Conservation (phyloP, 92 coral and sea anemone genomes). For the Phenganax marumi region DNA sequence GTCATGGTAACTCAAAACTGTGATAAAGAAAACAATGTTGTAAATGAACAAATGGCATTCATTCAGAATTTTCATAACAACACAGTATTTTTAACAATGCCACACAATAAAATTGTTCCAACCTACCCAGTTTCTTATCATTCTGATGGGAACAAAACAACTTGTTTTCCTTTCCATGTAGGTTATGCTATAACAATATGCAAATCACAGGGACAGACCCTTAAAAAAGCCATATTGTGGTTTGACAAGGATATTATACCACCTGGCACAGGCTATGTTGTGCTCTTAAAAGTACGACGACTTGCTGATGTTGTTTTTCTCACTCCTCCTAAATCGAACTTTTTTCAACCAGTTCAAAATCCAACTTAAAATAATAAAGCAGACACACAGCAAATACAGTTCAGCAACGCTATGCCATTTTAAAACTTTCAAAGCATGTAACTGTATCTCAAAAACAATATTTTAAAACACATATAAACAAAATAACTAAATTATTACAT, state of each 20-base stretch:
- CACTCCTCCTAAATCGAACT: background rate
- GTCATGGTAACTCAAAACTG: constrained; percentile 11
- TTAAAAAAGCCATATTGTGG: background rate
- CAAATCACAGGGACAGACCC: background rate
- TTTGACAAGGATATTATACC: background rate
- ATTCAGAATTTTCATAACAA: background rate
- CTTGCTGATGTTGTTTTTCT: background rate
- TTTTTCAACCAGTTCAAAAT: background rate
- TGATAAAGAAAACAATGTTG: background rate
- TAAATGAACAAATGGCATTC: constrained; percentile 27
- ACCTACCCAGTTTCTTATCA: background rate
- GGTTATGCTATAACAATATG: background rate
- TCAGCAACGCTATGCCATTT: background rate
- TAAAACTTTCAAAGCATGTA: too few relatives aligned
- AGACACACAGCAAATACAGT: background rate
- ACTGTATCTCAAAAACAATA: too few relatives aligned
- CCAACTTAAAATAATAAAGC: background rate
- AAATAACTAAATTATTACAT: too few relatives aligned
- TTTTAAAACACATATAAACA: too few relatives aligned
- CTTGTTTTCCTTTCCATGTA: constrained; percentile 15
- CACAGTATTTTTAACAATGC: background rate
- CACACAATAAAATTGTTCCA: background rate
- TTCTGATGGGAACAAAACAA: background rate
- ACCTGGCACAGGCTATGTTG: constrained; percentile 1
- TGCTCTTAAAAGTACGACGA: background rate